phyloP scores from a whole-genome alignment of 2,888 invertebrate species.

The Pheosia gnoma region DNA sequence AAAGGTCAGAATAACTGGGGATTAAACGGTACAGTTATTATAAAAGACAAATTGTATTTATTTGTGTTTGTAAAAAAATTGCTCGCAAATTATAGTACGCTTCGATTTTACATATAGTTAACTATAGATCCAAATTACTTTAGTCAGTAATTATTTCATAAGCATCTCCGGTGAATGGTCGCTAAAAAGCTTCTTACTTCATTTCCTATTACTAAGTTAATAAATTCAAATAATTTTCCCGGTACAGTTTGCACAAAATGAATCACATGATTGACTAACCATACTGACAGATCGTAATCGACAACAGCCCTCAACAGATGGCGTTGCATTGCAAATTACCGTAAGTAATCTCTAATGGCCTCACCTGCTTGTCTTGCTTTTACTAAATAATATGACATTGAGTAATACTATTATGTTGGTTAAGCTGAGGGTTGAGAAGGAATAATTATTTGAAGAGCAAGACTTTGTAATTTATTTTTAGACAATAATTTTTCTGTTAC shows the following conservation, averaged over 20 bases:
- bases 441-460: not conserved
- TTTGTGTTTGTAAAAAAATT: too few relatives aligned
- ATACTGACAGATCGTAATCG: slow-evolving; percentile 53
- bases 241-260: slow-evolving; percentile 30
- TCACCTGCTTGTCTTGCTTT: slow-evolving; percentile 61
- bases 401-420: slow-evolving; percentile 37
- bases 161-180: too few relatives aligned
- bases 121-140: too few relatives aligned
- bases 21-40: too few relatives aligned
- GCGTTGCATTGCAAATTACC: slow-evolving; percentile 67
- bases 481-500: too few relatives aligned
- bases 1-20: too few relatives aligned
- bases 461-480: too few relatives aligned
- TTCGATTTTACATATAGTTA: too few relatives aligned
- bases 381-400: slow-evolving; percentile 42
- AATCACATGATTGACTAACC: slow-evolving; percentile 29
- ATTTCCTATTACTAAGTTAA: not conserved
- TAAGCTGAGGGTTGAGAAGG: slow-evolving; percentile 18
- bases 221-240: slow-evolving; percentile 22
- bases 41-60: too few relatives aligned
- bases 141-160: too few relatives aligned
- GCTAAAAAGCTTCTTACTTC: too few relatives aligned
- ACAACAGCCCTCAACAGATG: slow-evolving; percentile 66
- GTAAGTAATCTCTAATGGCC: slow-evolving; percentile 75
- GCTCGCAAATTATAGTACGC: too few relatives aligned